Evolutionary conservation across 1,140 invertebrate genomes (phyloP), one percentile per base, ranked within the genome.

Genomic region (Lysiphlebus fabarum): DNA sequence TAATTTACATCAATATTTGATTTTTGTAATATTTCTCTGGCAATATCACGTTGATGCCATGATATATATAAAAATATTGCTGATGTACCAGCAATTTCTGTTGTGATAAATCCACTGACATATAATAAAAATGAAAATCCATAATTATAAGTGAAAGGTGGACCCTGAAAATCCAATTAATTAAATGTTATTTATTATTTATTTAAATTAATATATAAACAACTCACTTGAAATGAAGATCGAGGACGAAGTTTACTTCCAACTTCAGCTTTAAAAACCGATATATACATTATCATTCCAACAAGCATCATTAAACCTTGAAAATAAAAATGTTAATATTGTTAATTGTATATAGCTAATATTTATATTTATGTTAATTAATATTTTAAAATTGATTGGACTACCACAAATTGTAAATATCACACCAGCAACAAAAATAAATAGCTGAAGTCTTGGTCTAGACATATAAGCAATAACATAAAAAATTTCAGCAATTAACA

Each of bases 201-300:
- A 7, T 38, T 40, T 12, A 12, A 42, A 8, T 10, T 4, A 17
- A 8, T 9, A 47, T 26, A 40, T 12, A 42, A 45, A 56, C 44
- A 41, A 45, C 65, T 69, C 55, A 77, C 76, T 68, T 78, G 75
- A 69, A 78, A 78, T 4, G 75, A 76, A 1, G 91, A 92, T 65
- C 87, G 84, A 14, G 91, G 87, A 56, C 90, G 82, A 37, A 95
- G 76, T 76, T 95, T 95, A 59, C 87, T 87, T 5, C 90, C 91
- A 11, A 95, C 85, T 84, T 95, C 92, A 0, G 91, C 86, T 78
- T 95, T 95, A 69, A 95, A 90, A 53, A 93, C 87, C 9, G 92
- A 93, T 81, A 95, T 93, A 84, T 94, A 95, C 82, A 94, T 91
- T 63, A 95, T 90, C 70, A 94, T 85, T 17, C 91, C 92, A 56